phyloP scores from a whole-genome alignment of 2,888 invertebrate species.

The Leptura quadrifasciata region DNA sequence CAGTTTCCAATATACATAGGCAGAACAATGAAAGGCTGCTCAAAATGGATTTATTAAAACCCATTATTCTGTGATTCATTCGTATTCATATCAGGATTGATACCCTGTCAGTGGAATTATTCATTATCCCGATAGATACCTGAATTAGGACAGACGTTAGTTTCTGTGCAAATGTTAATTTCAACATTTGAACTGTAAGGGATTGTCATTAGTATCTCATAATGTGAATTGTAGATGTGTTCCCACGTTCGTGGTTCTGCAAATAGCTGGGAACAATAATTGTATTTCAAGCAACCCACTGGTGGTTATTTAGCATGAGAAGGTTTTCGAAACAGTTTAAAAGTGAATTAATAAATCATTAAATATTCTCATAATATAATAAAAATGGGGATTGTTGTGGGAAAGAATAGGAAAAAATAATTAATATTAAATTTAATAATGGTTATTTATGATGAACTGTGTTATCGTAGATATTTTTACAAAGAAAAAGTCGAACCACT shows the following conservation, averaged over 20 bases:
- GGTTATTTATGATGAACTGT: no score
- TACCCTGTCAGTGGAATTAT: constrained; percentile 21
- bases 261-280: background rate
- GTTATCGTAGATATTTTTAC: no score
- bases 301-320: background rate
- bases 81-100: constrained; percentile 22
- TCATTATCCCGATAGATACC: constrained; percentile 11
- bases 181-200: background rate
- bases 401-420: no score
- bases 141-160: constrained; percentile 20
- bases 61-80: constrained; percentile 16
- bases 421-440: no score
- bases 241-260: background rate
- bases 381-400: no score
- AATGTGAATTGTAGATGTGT: background rate
- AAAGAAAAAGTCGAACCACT: no score
- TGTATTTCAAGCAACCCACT: background rate
- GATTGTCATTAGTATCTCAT: background rate
- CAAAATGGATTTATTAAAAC: constrained; percentile 22
- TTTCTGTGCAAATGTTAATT: constrained; percentile 5
- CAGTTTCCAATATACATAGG: constrained; percentile 2
- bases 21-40: background rate
- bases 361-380: no score
- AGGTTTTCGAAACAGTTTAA: background rate
- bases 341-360: background rate